Evolutionary conservation across 2,888 invertebrate species (phyloP).

Genomic region (Cetonia aurata): DNA sequence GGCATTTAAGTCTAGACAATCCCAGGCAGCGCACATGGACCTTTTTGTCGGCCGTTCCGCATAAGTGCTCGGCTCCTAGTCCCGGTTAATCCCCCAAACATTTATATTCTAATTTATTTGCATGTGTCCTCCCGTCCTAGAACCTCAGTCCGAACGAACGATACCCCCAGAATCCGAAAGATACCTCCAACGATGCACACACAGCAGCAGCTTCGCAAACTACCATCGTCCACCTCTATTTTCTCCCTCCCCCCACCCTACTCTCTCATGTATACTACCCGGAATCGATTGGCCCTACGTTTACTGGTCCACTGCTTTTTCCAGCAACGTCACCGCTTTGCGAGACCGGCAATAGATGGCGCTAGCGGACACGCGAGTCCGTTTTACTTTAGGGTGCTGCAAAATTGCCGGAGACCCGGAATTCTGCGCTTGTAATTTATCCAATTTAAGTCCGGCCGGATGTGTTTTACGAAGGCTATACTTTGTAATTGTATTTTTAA

Average conservation of each 20-base stretch:
- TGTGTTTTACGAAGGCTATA: constrained; percentile 51
- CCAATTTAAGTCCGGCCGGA: constrained; percentile 50
- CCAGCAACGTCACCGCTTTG: neutral
- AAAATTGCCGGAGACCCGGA: constrained; percentile 52
- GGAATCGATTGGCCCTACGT: neutral
- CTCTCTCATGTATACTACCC: constrained; percentile 1
- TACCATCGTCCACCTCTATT: constrained; percentile 48
- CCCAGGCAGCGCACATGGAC: constrained; percentile 15
- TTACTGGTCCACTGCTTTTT: constrained; percentile 9
- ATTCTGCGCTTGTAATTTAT: constrained; percentile 54
- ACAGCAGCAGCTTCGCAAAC: constrained; percentile 50
- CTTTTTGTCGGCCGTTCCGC: constrained; percentile 40
- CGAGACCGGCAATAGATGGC: constrained; percentile 13
- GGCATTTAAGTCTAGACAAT: constrained; percentile 34
- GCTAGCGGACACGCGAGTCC: constrained; percentile 11
- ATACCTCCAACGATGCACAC: constrained; percentile 51
- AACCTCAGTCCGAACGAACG: constrained; percentile 46
- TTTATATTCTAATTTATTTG: constrained; percentile 60
- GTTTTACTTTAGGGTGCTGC: constrained; percentile 50
- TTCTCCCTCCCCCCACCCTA: constrained; percentile 35
- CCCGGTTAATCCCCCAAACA: constrained; percentile 55
- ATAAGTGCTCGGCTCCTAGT: constrained; percentile 44
- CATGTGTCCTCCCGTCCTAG: constrained; percentile 51
- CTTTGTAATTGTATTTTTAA: constrained; percentile 53
- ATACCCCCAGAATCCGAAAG: constrained; percentile 50